phyloP scores from a whole-genome alignment of 2,113 vertebrate genomes.

The Rhynchopsitta pachyrhyncha region DNA sequence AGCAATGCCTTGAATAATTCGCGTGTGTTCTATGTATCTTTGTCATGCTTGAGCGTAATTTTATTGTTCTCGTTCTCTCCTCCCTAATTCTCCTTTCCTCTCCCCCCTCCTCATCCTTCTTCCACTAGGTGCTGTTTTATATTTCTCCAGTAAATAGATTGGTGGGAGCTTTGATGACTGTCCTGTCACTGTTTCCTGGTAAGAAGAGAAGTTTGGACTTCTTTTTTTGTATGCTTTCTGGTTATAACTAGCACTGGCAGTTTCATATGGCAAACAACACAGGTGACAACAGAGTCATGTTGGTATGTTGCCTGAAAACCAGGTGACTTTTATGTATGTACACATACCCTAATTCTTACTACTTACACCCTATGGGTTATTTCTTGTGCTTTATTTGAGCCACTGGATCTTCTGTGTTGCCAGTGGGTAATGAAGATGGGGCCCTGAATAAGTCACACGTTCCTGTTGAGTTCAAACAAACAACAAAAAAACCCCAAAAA shows the following conservation, averaged over 20 bases:
- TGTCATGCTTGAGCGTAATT: not conserved
- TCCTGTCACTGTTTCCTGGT: slow-evolving; percentile 96
- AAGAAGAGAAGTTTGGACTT: slow-evolving; percentile 51
- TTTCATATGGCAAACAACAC: not conserved
- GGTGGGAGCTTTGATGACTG: slow-evolving; percentile 93
- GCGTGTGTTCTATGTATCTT: not conserved
- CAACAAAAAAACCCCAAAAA: not conserved
- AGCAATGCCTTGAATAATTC: not conserved
- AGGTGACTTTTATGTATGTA: not conserved
- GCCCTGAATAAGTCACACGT: not conserved
- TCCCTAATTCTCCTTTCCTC: not conserved
- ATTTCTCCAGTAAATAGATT: slow-evolving; percentile 93
- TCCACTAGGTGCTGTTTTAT: slow-evolving; percentile 86
- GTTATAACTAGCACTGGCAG: not conserved
- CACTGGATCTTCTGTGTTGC: not conserved
- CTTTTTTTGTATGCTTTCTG: not conserved
- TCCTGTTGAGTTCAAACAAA: not conserved
- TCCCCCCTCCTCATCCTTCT: not conserved
- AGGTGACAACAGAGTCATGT: not conserved
- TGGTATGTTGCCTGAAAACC: not conserved
- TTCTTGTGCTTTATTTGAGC: not conserved
- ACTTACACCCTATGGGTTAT: not conserved
- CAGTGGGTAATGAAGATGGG: not conserved
- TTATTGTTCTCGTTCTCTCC: not conserved
- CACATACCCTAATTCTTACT: not conserved